These are phyloP conservation scores for Amblyraja radiata DNA, from an alignment of 2,797 vertebrate genomes.

Conservation along the genomic window DNA sequence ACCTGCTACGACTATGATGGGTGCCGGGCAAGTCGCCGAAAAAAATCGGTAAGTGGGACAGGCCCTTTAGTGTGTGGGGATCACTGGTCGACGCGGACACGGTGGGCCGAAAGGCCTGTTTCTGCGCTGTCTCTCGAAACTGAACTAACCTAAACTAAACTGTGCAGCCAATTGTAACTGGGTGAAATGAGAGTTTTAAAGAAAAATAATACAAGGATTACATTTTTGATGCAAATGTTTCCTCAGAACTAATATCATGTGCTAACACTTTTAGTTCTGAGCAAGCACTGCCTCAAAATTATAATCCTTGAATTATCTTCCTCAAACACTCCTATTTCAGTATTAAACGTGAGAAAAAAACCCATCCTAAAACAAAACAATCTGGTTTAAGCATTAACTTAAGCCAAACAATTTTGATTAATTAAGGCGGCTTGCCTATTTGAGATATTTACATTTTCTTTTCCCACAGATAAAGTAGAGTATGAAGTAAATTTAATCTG, in stretches of 20 bases:
- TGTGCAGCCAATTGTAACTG: background rate
- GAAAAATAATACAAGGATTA: background rate
- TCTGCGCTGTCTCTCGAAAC: too few relatives aligned
- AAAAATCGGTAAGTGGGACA: too few relatives aligned
- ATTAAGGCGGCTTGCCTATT: background rate
- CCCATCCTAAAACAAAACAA: background rate
- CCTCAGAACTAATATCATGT: too few relatives aligned
- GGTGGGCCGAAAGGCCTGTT: too few relatives aligned
- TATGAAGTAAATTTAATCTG: background rate
- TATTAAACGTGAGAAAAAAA: background rate
- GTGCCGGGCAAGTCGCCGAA: too few relatives aligned
- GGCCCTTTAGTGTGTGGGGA: too few relatives aligned
- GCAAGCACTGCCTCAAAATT: background rate
- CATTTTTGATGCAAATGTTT: background rate
- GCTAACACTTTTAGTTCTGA: too few relatives aligned
- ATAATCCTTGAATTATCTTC: background rate
- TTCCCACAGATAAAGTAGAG: background rate
- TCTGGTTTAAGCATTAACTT: background rate
- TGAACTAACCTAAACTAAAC: too few relatives aligned
- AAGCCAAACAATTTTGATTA: background rate
- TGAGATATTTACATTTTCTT: background rate
- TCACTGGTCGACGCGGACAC: too few relatives aligned
- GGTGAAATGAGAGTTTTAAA: background rate
- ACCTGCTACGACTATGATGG: too few relatives aligned
- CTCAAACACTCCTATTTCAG: too few relatives aligned